phyloP scores from a whole-genome alignment of 2,797 vertebrate genomes.

The Manis pentadactyla region DNA sequence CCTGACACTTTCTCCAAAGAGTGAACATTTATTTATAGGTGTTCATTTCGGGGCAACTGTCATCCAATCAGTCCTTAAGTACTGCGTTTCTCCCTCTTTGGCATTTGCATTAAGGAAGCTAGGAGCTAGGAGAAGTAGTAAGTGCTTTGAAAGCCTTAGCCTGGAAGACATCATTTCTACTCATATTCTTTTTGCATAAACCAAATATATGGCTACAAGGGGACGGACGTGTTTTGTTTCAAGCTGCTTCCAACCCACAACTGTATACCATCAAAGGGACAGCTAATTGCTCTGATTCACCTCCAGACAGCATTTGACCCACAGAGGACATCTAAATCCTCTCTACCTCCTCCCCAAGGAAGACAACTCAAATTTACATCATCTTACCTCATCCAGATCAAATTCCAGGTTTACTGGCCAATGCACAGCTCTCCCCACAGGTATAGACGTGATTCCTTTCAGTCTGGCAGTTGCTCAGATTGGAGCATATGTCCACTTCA shows the following conservation, averaged over 20 bases:
- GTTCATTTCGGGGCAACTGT: background rate
- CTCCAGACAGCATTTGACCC: background rate
- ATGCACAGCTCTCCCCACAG: background rate
- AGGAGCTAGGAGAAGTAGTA: background rate
- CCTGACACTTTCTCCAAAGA: background rate
- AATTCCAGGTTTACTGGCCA: background rate
- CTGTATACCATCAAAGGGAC: too few relatives aligned
- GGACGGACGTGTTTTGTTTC: background rate
- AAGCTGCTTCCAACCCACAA: background rate
- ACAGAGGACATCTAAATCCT: background rate
- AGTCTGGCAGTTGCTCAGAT: background rate
- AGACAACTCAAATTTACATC: background rate
- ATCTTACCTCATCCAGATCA: background rate
- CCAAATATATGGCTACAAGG: background rate
- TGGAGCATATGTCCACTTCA: background rate
- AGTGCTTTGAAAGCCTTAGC: background rate
- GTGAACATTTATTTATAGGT: background rate
- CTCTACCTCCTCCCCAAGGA: background rate
- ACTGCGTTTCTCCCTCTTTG: background rate
- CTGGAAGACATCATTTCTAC: background rate
- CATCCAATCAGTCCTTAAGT: background rate
- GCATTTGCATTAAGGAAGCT: background rate
- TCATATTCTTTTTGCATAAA: background rate
- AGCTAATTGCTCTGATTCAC: background rate
- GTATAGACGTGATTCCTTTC: background rate